Evolutionary conservation across 2,888 invertebrate genomes (phyloP).

Genomic region (Ischnura elegans): DNA sequence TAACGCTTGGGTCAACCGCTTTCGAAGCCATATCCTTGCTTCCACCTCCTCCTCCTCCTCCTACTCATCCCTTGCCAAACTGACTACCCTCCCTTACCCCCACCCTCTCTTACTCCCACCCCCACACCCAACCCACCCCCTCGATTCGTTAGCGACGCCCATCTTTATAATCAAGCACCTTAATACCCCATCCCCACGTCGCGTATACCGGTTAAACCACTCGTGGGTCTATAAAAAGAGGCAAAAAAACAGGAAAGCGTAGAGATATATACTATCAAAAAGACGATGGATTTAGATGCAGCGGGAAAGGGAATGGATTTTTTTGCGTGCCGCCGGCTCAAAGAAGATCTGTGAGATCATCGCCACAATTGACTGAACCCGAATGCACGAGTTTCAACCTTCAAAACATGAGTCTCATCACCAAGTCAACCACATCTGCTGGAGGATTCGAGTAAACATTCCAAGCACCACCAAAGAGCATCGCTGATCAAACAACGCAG

Average conservation of each 20-base stretch:
- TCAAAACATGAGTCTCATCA: not conserved
- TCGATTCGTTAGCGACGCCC: not conserved
- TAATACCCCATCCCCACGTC: no score
- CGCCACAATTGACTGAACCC: not conserved
- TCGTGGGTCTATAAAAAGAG: not conserved
- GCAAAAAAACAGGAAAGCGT: not conserved
- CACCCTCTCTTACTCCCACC: not conserved
- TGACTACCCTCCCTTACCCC: not conserved
- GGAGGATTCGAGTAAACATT: not conserved
- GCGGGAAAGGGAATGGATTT: not conserved
- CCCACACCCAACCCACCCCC: not conserved
- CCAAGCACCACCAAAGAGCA: not conserved
- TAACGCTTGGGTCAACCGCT: conserved; percentile 65
- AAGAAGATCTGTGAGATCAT: not conserved
- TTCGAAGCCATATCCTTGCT: conserved; percentile 47
- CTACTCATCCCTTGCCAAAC: not conserved
- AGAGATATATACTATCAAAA: not conserved
- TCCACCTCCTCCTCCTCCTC: not conserved
- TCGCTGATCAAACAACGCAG: not conserved
- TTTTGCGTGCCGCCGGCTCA: not conserved
- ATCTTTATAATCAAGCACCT: not conserved
- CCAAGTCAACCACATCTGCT: not conserved
- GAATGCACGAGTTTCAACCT: not conserved
- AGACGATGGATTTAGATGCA: not conserved
- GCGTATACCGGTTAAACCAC: not conserved